A percentile compares a stretch with the other conserved stretches of the same genome.
phyloP scores from a whole-genome alignment of 2,797 vertebrate genomes.

The Halcyon badia region DNA sequence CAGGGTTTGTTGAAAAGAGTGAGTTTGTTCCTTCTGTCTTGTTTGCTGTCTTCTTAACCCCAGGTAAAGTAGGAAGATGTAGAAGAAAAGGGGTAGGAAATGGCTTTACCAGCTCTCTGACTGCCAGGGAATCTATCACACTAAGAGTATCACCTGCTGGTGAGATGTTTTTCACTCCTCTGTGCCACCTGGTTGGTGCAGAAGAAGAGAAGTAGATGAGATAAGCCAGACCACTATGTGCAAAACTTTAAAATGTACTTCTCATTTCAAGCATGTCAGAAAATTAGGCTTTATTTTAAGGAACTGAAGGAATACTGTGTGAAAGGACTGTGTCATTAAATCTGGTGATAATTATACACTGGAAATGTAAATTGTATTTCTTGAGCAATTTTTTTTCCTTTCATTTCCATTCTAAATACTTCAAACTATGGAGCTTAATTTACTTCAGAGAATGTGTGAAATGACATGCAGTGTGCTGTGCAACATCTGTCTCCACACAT shows the following conservation, averaged over 20 bases:
- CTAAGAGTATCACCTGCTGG: background rate
- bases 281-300: constrained; percentile 35
- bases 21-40: background rate
- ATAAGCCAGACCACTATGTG: background rate
- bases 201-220: background rate
- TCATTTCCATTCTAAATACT: constrained; percentile 59
- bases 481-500: constrained; percentile 33
- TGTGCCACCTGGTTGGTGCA: background rate
- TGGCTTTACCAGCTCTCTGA: background rate
- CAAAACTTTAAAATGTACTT: background rate
- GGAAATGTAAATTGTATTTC: constrained; percentile 62
- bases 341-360: constrained; percentile 8
- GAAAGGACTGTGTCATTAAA: constrained; percentile 29
- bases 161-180: background rate
- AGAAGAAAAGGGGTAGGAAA: background rate
- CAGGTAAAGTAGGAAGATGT: background rate
- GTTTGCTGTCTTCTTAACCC: background rate
- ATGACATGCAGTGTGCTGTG: background rate
- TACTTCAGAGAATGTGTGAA: constrained; percentile 21
- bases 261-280: background rate
- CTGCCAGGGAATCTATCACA: background rate
- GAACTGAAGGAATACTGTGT: background rate
- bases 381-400: constrained; percentile 29
- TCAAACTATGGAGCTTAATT: constrained; percentile 33
- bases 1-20: background rate